Evolutionary conservation across 2,797 vertebrate genomes (phyloP), one percentile per base, ranked within the genome.

Genomic region (Corythornis leucogaster): DNA sequence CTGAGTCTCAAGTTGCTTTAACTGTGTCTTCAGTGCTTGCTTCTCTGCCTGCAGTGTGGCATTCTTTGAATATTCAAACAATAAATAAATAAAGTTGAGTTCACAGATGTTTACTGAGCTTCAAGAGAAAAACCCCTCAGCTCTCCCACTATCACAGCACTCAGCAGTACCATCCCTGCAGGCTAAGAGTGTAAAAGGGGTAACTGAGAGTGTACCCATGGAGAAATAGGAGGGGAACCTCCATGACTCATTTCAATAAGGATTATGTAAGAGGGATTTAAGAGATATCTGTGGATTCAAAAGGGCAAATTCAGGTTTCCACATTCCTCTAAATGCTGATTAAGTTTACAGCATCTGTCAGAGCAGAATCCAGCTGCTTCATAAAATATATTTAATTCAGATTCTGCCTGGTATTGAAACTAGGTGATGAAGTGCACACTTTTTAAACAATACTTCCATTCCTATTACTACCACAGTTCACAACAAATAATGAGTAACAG

Each of bases 21-120:
- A 96, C 76, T 99, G 99, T 8, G 98, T 99, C 97, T 98, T 98
- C 93, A 99, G 95, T 2, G 99, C 99, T 87, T 99, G 98, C 92
- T 99, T 99, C 97, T 99, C 99, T 7, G 99, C 99, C 97, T 99
- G 99, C 87, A 99, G 97, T 3, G 99, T 99, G 57, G 99, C 99
- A 87, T 99, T 99, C 99, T 99, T 97, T 30, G 54, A 57, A 92
- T 63, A 55, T 40, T 45, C 67, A 90, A 73, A 40, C 66, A 80
- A 85, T 81, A 50, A 80, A 33, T 31, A 18, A 35, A 10, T 3
- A 40, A 45, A 24, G 5, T 28, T 33, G 26, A 76, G 54, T 15
- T 91, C 80, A 57, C 62, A 80, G 61, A 21, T 54, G 33, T 46
- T 53, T 18, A 31, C 35, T 21, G 22, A 85, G 16, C 55, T 61